Evolutionary conservation across 2,888 invertebrate genomes (phyloP).

Genomic region (Megamerina dolium): DNA sequence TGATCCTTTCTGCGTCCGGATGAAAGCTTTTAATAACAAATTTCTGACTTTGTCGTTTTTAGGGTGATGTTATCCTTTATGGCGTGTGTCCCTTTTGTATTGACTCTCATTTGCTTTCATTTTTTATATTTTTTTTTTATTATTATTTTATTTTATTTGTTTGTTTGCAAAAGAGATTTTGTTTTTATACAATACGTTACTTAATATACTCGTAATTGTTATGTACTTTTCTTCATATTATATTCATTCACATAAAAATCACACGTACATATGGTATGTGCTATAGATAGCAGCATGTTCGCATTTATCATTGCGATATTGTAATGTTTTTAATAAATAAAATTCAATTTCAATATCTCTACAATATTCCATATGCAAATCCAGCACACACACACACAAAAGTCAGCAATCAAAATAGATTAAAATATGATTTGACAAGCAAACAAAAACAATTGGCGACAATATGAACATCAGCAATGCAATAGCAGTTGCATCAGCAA

Average conservation of each 20-base stretch:
- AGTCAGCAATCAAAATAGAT: constrained; percentile 47
- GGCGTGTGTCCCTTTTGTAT: too few relatives aligned
- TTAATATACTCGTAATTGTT: too few relatives aligned
- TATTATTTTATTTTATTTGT: too few relatives aligned
- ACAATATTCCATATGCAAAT: constrained; percentile 30
- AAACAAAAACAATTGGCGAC: not conserved
- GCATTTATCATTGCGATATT: too few relatives aligned
- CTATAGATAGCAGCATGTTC: too few relatives aligned
- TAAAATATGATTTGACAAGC: constrained; percentile 47
- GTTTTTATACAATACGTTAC: too few relatives aligned
- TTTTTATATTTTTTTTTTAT: too few relatives aligned
- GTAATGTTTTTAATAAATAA: constrained; percentile 36
- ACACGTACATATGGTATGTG: too few relatives aligned
- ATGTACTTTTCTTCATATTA: too few relatives aligned
- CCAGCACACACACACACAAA: constrained; percentile 38
- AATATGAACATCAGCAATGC: constrained; percentile 4
- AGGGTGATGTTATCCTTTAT: not conserved
- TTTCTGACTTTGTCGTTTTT: constrained; percentile 14
- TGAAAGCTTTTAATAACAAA: constrained; percentile 26
- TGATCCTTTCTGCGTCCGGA: constrained; percentile 13
- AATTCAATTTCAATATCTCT: constrained; percentile 33
- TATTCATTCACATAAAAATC: too few relatives aligned
- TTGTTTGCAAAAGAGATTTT: too few relatives aligned
- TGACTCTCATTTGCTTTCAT: too few relatives aligned
- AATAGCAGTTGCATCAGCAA: constrained; percentile 2